Conservation (phyloP, 2,797 vertebrate genomes). For the Naso thynnoides region DNA sequence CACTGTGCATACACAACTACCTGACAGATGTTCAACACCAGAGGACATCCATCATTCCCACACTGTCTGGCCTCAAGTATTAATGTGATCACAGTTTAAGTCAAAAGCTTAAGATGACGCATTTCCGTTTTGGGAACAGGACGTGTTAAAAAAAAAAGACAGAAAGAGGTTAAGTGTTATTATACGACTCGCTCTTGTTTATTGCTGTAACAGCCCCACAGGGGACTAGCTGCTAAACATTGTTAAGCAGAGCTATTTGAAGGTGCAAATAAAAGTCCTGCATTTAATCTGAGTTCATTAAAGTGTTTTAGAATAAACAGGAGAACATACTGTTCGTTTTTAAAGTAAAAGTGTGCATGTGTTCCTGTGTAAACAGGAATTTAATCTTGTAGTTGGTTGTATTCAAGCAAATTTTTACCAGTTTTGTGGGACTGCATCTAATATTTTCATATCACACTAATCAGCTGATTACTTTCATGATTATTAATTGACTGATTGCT, state of each 20-base stretch:
- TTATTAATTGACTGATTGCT: not conserved
- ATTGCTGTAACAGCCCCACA: conserved; percentile 51
- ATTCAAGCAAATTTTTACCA: not conserved
- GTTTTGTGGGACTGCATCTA: not conserved
- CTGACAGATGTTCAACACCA: conserved; percentile 79
- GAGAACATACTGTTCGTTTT: not conserved
- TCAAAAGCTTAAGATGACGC: conserved; percentile 65
- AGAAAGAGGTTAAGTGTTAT: conserved; percentile 63
- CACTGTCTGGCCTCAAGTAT: conserved; percentile 70
- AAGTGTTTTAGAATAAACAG: not conserved
- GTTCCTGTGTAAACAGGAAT: not conserved
- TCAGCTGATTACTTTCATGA: not conserved
- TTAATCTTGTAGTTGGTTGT: not conserved
- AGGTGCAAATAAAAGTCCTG: not conserved
- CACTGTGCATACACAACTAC: conserved; percentile 76
- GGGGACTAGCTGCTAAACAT: conserved; percentile 49
- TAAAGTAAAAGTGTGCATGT: not conserved
- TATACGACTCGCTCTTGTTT: conserved; percentile 49
- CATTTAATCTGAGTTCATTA: not conserved
- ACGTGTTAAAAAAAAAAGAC: conserved; percentile 51
- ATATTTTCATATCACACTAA: not conserved
- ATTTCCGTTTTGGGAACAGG: conserved; percentile 63
- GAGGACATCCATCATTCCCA: conserved; percentile 79
- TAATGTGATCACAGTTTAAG: conserved; percentile 75
- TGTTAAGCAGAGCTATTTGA: conserved; percentile 25